phyloP scores from a whole-genome alignment of 2,888 invertebrate genomes.

The Hipparchia sbordonii region DNA sequence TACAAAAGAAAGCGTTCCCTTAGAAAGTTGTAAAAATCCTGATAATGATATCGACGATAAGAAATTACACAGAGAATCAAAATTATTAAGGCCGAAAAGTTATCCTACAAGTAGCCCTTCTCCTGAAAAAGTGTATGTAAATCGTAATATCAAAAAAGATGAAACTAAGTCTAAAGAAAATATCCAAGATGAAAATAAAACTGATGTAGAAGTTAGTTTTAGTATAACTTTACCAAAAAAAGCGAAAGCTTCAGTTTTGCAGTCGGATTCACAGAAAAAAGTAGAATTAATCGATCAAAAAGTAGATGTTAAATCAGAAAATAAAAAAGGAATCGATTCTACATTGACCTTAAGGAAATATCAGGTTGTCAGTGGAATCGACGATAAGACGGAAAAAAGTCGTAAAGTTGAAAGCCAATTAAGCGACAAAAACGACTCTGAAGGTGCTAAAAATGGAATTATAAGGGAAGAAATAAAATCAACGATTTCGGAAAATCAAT shows the following conservation, averaged over 20 bases:
- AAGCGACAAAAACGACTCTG: constrained; percentile 46
- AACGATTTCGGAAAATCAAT: constrained; percentile 56
- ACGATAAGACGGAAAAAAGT: constrained; percentile 49
- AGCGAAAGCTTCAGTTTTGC: constrained; percentile 48
- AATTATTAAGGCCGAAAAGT: constrained; percentile 83
- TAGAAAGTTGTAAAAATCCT: constrained; percentile 44
- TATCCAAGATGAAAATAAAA: constrained; percentile 50
- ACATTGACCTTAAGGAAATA: constrained; percentile 67
- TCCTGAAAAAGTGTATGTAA: constrained; percentile 68
- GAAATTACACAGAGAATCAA: constrained; percentile 66
- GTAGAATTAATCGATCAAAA: constrained; percentile 45
- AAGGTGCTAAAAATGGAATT: constrained; percentile 48
- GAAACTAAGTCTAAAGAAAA: constrained; percentile 54
- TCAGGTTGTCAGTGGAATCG: constrained; percentile 54
- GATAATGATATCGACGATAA: constrained; percentile 43
- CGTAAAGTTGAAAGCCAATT: constrained; percentile 52
- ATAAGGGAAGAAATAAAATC: constrained; percentile 56
- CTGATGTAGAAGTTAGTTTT: constrained; percentile 75
- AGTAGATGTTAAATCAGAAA: constrained; percentile 42
- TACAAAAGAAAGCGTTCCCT: constrained; percentile 46
- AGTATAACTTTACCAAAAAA: constrained; percentile 74
- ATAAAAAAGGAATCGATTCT: constrained; percentile 45
- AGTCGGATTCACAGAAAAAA: constrained; percentile 50
- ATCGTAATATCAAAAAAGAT: constrained; percentile 57
- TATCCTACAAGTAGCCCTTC: constrained; percentile 80